phyloP scores from a whole-genome alignment of 1,140 invertebrate genomes.

The Aethina tumida region DNA sequence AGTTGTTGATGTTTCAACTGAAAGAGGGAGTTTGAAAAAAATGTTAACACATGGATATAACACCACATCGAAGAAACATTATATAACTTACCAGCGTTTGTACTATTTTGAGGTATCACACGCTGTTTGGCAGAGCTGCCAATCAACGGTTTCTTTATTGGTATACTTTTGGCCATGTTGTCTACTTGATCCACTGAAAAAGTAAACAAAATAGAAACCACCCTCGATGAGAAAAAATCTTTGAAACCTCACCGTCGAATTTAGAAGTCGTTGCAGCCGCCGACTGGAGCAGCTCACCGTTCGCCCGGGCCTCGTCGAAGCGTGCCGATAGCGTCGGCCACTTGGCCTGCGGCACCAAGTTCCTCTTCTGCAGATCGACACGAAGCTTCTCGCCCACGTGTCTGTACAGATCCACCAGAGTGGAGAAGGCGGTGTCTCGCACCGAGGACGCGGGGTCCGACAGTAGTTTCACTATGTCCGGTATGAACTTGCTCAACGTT shows the following conservation, averaged over 20 bases:
- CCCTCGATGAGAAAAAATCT: no score
- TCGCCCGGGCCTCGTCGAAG: constrained; percentile 77
- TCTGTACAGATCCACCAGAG: constrained; percentile 82
- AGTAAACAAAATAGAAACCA: neutral
- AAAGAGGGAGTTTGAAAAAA: no score
- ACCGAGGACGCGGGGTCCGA: constrained; percentile 83
- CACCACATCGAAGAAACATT: no score
- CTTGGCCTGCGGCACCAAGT: constrained; percentile 70
- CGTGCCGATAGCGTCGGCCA: constrained; percentile 66
- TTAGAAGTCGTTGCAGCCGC: constrained; percentile 41
- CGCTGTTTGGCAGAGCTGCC: constrained; percentile 25
- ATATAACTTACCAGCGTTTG: constrained; percentile 14
- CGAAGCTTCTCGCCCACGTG: constrained; percentile 86
- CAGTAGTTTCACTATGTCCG: constrained; percentile 72
- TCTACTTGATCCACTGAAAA: constrained; percentile 33
- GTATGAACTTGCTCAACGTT: constrained; percentile 69
- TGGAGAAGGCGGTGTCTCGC: constrained; percentile 74
- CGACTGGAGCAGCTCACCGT: constrained; percentile 69
- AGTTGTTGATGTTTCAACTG: no score
- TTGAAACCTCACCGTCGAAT: constrained; percentile 9
- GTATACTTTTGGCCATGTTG: constrained; percentile 29
- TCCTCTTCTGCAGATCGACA: constrained; percentile 71
- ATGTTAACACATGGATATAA: no score
- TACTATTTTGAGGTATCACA: constrained; percentile 3
- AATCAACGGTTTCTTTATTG: constrained; percentile 32